Base-by-base conservation (phyloP, 2,113 vertebrate genomes). In the Thalassoma bifasciatum region DNA sequence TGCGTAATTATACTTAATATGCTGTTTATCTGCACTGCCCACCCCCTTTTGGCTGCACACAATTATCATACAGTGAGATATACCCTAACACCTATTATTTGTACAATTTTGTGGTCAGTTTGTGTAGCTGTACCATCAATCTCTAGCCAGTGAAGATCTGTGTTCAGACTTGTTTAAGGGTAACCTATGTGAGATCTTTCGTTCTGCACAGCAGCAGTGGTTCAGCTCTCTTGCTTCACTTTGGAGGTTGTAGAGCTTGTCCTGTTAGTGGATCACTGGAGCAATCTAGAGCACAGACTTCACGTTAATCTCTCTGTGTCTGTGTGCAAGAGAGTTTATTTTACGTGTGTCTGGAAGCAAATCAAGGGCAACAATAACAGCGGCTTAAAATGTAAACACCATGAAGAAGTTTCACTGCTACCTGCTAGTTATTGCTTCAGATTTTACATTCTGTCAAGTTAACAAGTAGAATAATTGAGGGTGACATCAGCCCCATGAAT, bases 211-310 rank as follows among this genome's bases (percentile, higher is more conserved):
- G 77, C 17, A 37, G 62, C 70, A 77, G 67, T 75, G 82, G 77
- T 81, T 86, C 88, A 82, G 82, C 84, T 75, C 38, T n/a, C 19
- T 64, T 44, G 11, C 47, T 62, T 53, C 72, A 66, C 66, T 70
- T 73, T 49, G 61, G 81, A 86, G 69, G 75, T 78, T 53, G 83
- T 81, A 66, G 76, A 59, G 60, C 46, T 76, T 8, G 1, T 77
- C 75, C 66, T 53, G 72, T 85, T 72, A 69, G 58, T 73, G 68
- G 82, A 85, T 77, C 74, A 60, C 36, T 69, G 73, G 58, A 72
- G 76, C 61, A 49, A 47, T 63, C 75, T 84, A 86, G 82, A 81
- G 81, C 62, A 47, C 71, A 83, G 82, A 72, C 79, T 86, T 82
- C 84, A 85, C 71, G 85, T 79, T 77, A 79, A 86, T 88, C 74